phyloP scores from a whole-genome alignment of 2,797 vertebrate species.

The Labeo calbasu region DNA sequence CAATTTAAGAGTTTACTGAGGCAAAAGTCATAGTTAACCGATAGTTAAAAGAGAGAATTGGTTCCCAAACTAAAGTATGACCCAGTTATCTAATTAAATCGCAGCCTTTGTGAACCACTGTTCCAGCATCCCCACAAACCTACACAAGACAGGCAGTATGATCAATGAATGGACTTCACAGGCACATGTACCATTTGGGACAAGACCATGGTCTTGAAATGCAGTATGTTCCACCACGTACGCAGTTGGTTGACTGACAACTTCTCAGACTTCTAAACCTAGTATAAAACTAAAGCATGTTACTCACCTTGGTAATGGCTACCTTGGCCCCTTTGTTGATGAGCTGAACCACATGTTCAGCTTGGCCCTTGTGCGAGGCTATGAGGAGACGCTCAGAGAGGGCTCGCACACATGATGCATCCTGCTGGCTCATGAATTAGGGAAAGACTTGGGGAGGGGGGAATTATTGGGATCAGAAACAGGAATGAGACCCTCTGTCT shows the following conservation, averaged over 20 bases:
- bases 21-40: too few relatives aligned
- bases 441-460: slow-evolving; percentile 38
- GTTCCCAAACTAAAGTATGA: too few relatives aligned
- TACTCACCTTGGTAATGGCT: slow-evolving; percentile 96
- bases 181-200: background rate
- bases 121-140: background rate
- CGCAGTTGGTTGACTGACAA: background rate
- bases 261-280: background rate
- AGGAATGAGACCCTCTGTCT: slow-evolving; percentile 24
- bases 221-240: background rate
- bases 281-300: background rate
- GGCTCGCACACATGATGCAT: slow-evolving; percentile 87
- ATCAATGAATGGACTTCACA: background rate
- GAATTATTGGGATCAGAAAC: slow-evolving; percentile 72
- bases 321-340: slow-evolving; percentile 99
- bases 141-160: background rate
- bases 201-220: background rate
- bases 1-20: too few relatives aligned
- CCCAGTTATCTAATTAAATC: too few relatives aligned
- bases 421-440: slow-evolving; percentile 99
- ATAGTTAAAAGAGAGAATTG: too few relatives aligned
- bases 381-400: slow-evolving; percentile 97
- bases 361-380: slow-evolving; percentile 96
- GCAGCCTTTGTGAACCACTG: too few relatives aligned
- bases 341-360: slow-evolving; percentile 97